Conservation (phyloP, 2,888 invertebrate genomes). For the Cecidostiba fungosa region DNA sequence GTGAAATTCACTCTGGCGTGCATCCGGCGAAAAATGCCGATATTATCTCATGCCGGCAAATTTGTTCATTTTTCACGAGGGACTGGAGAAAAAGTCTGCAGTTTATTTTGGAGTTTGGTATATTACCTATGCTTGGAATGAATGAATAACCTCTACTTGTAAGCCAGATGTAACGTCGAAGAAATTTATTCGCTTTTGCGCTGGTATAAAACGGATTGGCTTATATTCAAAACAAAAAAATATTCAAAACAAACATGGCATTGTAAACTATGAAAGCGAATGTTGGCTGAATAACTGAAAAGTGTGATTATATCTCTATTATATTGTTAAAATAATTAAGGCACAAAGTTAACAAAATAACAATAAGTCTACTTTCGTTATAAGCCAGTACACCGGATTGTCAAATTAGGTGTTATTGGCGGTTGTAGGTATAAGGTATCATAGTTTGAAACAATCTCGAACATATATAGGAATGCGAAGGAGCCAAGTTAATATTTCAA, state of each 20-base stretch:
- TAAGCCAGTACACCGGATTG: rapidly evolving
- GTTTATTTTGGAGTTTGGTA: background rate
- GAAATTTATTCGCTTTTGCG: background rate
- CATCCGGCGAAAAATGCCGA: background rate
- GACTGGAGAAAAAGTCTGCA: background rate
- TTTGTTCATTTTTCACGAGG: conserved; percentile 4
- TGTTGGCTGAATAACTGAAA: too few species aligned
- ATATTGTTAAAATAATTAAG: too few species aligned
- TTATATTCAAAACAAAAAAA: too few species aligned
- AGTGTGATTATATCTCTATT: too few species aligned
- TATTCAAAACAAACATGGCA: too few species aligned
- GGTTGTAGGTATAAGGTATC: background rate
- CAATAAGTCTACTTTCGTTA: background rate
- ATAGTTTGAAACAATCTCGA: background rate
- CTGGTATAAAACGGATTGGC: background rate
- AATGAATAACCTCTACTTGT: background rate
- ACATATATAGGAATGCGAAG: background rate
- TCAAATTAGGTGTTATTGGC: background rate
- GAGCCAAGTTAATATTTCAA: background rate
- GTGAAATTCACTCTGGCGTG: conserved; percentile 3
- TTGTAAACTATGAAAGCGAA: too few species aligned
- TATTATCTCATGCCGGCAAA: background rate
- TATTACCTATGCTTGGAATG: background rate
- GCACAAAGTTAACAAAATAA: background rate
- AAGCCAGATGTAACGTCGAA: background rate